Conservation (phyloP, 2,113 vertebrate species). For the Salvelinus sp. region DNA sequence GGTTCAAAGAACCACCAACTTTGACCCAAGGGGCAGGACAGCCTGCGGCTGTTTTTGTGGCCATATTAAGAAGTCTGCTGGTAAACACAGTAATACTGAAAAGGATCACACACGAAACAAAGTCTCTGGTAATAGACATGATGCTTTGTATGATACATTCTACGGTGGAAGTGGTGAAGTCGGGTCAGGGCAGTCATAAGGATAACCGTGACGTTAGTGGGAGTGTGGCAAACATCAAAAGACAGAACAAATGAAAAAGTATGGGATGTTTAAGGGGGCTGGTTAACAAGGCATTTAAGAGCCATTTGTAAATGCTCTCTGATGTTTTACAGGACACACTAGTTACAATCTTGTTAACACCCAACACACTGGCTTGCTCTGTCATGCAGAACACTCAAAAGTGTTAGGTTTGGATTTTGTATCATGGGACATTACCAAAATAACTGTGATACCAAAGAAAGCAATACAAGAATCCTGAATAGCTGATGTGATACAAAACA, state of each 20-base stretch:
- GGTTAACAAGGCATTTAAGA: conserved; percentile 42
- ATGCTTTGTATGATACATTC: conserved; percentile 7
- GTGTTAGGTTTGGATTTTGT: background rate
- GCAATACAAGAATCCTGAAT: background rate
- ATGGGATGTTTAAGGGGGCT: conserved; percentile 28
- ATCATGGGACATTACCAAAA: no score
- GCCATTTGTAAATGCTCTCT: conserved; percentile 33
- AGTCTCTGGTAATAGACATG: conserved; percentile 12
- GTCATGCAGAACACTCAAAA: conserved; percentile 18
- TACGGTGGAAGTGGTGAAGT: background rate
- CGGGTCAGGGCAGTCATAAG: conserved; percentile 7
- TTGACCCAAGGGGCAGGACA: conserved; percentile 62
- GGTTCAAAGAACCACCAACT: conserved; percentile 65
- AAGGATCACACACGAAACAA: conserved; percentile 31
- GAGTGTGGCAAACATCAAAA: conserved; percentile 24
- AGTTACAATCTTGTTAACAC: conserved; percentile 52
- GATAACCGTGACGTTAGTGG: conserved; percentile 3
- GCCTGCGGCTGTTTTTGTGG: conserved; percentile 34
- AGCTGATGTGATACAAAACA: no score
- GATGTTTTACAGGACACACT: conserved; percentile 47
- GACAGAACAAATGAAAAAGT: conserved; percentile 17
- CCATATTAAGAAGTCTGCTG: conserved; percentile 1
- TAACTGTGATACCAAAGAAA: background rate
- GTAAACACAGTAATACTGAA: conserved; percentile 15
- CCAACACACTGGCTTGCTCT: background rate